These are phyloP conservation scores for Halcyon leucocephala DNA, from an alignment of 2,797 vertebrate species.

Conservation along the genomic window DNA sequence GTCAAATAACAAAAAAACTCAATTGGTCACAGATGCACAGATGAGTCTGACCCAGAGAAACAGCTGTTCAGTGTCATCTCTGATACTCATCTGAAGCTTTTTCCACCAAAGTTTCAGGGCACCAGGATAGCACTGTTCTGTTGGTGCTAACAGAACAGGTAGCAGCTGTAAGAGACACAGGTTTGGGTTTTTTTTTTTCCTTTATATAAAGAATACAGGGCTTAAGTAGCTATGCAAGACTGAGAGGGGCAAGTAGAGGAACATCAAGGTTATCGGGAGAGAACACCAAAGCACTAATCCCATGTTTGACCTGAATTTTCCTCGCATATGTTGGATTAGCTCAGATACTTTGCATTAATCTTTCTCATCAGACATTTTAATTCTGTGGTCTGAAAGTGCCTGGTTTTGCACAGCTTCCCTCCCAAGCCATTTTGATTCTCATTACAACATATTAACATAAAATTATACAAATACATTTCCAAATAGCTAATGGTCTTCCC, in stretches of 20 bases:
- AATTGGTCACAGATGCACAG: not conserved
- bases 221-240: not conserved
- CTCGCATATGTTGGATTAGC: slow-evolving; percentile 27
- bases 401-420: not conserved
- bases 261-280: slow-evolving; percentile 20
- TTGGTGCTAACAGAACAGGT: not conserved
- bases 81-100: not conserved
- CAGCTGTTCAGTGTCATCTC: not conserved
- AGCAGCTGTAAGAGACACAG: not conserved
- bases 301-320: slow-evolving; percentile 54
- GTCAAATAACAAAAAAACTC: not conserved
- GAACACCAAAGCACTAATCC: slow-evolving; percentile 28
- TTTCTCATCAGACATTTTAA: slow-evolving; percentile 33
- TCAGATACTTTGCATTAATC: slow-evolving; percentile 42
- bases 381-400: not conserved
- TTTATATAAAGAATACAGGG: not conserved
- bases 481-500: not conserved
- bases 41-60: not conserved
- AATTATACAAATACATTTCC: not conserved
- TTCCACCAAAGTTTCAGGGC: not conserved
- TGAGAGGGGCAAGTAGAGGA: not conserved
- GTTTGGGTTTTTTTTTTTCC: not conserved
- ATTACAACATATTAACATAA: not conserved
- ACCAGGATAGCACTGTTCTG: not conserved
- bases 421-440: not conserved